phyloP scores from a whole-genome alignment of 1,140 invertebrate species.

The Rhyzopertha dominica region DNA sequence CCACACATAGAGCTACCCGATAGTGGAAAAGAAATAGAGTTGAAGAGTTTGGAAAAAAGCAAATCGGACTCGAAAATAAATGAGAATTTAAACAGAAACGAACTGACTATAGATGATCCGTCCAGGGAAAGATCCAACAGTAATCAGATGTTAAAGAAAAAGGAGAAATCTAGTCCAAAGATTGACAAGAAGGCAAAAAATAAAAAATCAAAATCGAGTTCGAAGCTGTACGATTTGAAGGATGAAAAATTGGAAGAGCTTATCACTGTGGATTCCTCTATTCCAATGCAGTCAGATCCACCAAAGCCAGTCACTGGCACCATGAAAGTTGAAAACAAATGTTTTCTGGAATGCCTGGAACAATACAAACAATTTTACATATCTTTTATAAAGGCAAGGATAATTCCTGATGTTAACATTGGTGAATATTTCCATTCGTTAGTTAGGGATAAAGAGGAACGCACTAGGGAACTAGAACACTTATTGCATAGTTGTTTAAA shows the following conservation, averaged over 20 bases:
- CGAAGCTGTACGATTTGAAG: slow-evolving; percentile 49
- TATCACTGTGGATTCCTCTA: slow-evolving; percentile 2
- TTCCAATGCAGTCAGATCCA: slow-evolving; percentile 7
- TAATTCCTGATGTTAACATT: slow-evolving; percentile 42
- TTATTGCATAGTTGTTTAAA: slow-evolving; percentile 37
- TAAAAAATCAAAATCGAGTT: slow-evolving; percentile 52
- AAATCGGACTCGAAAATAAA: slow-evolving; percentile 63
- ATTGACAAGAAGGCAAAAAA: slow-evolving; percentile 51
- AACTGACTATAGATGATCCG: slow-evolving; percentile 36
- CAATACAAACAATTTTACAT: slow-evolving; percentile 66
- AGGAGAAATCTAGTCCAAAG: slow-evolving; percentile 47
- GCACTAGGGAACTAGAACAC: slow-evolving; percentile 47
- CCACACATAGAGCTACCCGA: slow-evolving; percentile 2
- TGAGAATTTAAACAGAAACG: slow-evolving; percentile 53
- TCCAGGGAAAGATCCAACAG: slow-evolving; percentile 41
- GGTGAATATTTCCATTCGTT: slow-evolving; percentile 30
- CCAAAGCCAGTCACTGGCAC: slow-evolving; percentile 4
- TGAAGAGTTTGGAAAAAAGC: slow-evolving; percentile 53
- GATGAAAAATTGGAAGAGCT: slow-evolving; percentile 30
- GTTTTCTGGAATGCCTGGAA: slow-evolving; percentile 55
- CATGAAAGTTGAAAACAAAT: slow-evolving; percentile 40
- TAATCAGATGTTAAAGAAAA: slow-evolving; percentile 45
- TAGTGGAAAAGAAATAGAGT: slow-evolving; percentile 7
- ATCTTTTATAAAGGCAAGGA: slow-evolving; percentile 49
- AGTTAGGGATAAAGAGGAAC: slow-evolving; percentile 40